Conservation (phyloP, 2,113 vertebrate genomes). For the Picathartes gymnocephalus region DNA sequence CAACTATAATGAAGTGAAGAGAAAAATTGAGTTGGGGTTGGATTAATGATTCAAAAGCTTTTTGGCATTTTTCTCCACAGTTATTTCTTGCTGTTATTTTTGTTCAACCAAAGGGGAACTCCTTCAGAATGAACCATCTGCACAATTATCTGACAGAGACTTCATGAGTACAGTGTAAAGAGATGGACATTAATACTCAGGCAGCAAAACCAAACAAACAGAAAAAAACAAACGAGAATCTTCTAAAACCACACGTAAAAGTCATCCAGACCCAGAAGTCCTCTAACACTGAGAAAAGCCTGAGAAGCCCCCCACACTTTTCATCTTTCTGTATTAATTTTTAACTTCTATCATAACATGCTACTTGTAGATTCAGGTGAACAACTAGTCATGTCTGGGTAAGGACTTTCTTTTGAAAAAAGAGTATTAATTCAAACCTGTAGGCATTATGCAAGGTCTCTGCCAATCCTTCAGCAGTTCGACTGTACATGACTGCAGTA, state of each 20-base stretch:
- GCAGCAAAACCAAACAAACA: slow-evolving; percentile 1
- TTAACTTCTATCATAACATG: background rate
- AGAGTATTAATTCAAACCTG: background rate
- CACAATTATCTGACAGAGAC: background rate
- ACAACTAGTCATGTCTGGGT: background rate
- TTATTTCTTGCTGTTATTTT: background rate
- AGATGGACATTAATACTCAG: slow-evolving; percentile 39
- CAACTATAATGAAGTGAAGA: background rate
- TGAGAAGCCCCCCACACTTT: background rate
- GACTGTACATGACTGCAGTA: background rate
- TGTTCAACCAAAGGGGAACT: slow-evolving; percentile 11
- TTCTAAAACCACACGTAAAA: slow-evolving; percentile 33
- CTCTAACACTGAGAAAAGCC: background rate
- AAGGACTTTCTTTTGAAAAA: background rate
- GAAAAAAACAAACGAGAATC: background rate
- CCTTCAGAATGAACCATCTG: slow-evolving; percentile 13
- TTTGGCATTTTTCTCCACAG: slow-evolving; percentile 1
- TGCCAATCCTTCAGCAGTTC: background rate
- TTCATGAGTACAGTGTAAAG: slow-evolving; percentile 1
- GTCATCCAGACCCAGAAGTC: background rate
- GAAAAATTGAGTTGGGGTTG: background rate
- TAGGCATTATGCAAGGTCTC: background rate
- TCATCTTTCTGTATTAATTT: background rate
- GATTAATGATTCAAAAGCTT: background rate
- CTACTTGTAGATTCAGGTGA: background rate